Percentiles rank a stretch among this genome's conserved stretches.
Evolutionary conservation across 1,140 invertebrate genomes (phyloP).

Genomic region (Aporrectodea caliginosa): DNA sequence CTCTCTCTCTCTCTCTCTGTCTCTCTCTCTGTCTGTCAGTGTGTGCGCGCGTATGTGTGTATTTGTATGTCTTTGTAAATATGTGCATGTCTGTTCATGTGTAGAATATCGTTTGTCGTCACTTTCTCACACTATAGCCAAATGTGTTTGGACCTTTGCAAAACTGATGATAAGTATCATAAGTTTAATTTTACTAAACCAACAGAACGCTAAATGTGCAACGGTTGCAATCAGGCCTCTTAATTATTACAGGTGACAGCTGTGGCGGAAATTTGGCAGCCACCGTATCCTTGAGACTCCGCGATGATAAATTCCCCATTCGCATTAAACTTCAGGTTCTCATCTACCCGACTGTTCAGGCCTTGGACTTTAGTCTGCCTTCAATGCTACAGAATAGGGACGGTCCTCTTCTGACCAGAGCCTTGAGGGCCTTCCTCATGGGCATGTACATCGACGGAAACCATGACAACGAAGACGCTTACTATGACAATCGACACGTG

Average conservation of each 20-base stretch:
- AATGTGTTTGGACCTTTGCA: no score
- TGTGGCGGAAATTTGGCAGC: constrained; percentile 30
- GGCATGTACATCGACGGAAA: constrained; percentile 26
- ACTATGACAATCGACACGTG: background rate
- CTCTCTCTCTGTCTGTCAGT: no score
- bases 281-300: constrained; percentile 15
- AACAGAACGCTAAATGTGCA: no score
- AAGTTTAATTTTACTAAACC: no score
- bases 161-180: no score
- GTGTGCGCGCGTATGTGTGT: no score
- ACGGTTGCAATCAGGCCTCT: no score
- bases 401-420: constrained; percentile 19
- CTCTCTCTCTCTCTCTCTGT: no score
- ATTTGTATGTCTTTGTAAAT: no score
- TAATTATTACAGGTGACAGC: constrained; percentile 27
- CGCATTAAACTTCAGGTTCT: constrained; percentile 21
- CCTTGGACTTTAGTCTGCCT: constrained; percentile 37
- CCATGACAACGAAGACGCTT: background rate
- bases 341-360: constrained; percentile 24
- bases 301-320: constrained; percentile 16
- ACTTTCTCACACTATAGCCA: no score
- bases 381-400: constrained; percentile 38
- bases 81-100: no score
- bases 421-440: constrained; percentile 16
- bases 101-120: no score